phyloP scores from a whole-genome alignment of 2,113 vertebrate genomes.

The Pantherophis guttatus region DNA sequence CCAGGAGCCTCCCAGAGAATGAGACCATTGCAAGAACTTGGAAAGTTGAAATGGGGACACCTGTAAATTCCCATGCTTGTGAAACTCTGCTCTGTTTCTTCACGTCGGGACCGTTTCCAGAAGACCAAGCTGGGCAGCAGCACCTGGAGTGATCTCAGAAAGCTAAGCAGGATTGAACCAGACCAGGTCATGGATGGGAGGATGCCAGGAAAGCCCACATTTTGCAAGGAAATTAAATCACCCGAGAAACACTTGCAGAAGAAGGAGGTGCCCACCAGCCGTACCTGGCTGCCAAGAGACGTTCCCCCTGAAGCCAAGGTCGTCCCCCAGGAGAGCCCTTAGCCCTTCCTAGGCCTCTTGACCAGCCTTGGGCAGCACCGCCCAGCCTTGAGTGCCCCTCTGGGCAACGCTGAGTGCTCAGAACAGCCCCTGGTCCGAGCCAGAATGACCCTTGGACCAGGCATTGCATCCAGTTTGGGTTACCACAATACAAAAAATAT shows the following conservation, averaged over 20 bases:
- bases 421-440: not conserved
- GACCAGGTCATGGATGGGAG: not conserved
- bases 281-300: too few species aligned
- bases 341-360: not conserved
- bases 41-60: not conserved
- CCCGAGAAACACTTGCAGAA: not conserved
- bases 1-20: not conserved
- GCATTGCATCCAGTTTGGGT: not conserved
- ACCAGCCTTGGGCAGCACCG: not conserved
- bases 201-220: not conserved
- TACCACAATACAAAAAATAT: too few species aligned
- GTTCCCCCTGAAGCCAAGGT: not conserved
- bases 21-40: accelerated
- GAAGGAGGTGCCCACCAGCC: not conserved
- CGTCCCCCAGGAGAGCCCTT: not conserved
- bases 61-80: not conserved
- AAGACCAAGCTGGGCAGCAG: not conserved
- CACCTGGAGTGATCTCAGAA: not conserved
- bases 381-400: not conserved
- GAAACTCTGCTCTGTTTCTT: not conserved
- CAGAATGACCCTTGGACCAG: not conserved
- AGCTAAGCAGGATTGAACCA: not conserved
- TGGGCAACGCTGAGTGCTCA: not conserved
- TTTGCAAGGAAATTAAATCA: not conserved
- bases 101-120: not conserved